A percentile compares a stretch with the other conserved stretches of the same genome.
Conservation (phyloP, 1,140 invertebrate genomes). For the Elysia chlorotica region DNA sequence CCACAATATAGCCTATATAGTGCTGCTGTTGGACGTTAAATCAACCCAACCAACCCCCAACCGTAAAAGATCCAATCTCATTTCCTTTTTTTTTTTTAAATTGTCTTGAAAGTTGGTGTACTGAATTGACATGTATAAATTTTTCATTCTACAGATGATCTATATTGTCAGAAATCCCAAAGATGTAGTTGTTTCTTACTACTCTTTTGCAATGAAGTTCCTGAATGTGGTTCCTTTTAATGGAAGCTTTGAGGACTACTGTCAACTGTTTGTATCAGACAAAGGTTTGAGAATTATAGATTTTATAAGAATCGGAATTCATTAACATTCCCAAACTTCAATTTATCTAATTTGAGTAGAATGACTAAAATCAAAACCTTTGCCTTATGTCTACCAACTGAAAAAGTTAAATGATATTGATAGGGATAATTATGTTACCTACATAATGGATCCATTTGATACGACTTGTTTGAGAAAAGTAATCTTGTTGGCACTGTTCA, state of each 20-base stretch:
- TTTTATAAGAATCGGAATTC: not conserved
- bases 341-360: too few species aligned
- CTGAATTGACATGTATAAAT: too few species aligned
- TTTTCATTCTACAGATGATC: slow-evolving; percentile 71
- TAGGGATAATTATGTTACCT: not conserved
- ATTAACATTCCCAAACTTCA: not conserved
- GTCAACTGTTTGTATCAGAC: slow-evolving; percentile 76
- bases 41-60: too few species aligned
- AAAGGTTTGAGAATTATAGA: slow-evolving; percentile 67
- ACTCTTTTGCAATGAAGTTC: slow-evolving; percentile 75
- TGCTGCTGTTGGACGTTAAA: too few species aligned
- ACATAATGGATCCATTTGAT: not conserved
- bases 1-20: too few species aligned
- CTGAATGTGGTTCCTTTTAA: slow-evolving; percentile 65
- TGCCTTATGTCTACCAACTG: not conserved
- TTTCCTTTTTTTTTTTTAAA: too few species aligned
- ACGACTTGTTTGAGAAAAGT: not conserved
- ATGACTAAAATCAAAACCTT: too few species aligned
- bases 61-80: too few species aligned
- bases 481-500: too few species aligned
- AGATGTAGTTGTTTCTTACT: slow-evolving; percentile 90
- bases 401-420: not conserved
- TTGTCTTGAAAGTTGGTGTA: too few species aligned
- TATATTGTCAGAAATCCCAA: slow-evolving; percentile 92
- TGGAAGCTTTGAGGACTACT: slow-evolving; percentile 75